Evolutionary conservation across 2,113 vertebrate species (phyloP), one percentile per base, ranked within the genome.

Genomic region (Xyrauchen texanus): DNA sequence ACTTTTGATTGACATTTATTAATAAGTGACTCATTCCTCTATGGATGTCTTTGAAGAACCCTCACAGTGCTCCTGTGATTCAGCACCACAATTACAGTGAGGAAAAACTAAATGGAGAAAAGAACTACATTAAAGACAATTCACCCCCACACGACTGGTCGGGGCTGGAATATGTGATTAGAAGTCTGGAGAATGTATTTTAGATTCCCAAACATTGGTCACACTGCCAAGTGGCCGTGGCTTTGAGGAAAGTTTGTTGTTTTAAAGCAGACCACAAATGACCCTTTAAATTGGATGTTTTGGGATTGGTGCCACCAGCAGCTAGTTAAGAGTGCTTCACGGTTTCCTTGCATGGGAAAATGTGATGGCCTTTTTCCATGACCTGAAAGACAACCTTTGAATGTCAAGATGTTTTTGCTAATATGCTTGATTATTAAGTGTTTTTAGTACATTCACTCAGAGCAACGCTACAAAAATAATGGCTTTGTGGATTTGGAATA

Each of bases 221-320:
- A 44, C 12, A 64, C 34, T 75, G 77, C 63, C 74, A 82, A 51
- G 62, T 68, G 45, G 45, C 69, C 67, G 65, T 44, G 67, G 63
- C 66, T 82, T 79, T 79, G 42, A 75, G 70, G 81, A 61, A 53
- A 82, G 73, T 75, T 75, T 72, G 66, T 81, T 84, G 46, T 72
- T 78, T 69, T 68, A 68, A 57, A 80, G 67, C 16, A 63, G 52
- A 76, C 77, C 73, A 65, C 73, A 85, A 83, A 84, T 70, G 62
- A 72, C 72, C 64, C 58, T 58, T 68, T 74, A 82, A 80, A 85
- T 80, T 72, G 72, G n/a, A 63, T 57, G 66, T 79, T 76, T 78
- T 80, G 67, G 75, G 78, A 78, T 60, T 57, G 45, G 15, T 53
- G 76, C 77, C 73, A 83, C 62, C 75, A 16, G 61, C 74, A 71